Evolutionary conservation across 1,140 invertebrate genomes (phyloP), one percentile per base, ranked within the genome.

Genomic region (Thalassaphorura encarpata): DNA sequence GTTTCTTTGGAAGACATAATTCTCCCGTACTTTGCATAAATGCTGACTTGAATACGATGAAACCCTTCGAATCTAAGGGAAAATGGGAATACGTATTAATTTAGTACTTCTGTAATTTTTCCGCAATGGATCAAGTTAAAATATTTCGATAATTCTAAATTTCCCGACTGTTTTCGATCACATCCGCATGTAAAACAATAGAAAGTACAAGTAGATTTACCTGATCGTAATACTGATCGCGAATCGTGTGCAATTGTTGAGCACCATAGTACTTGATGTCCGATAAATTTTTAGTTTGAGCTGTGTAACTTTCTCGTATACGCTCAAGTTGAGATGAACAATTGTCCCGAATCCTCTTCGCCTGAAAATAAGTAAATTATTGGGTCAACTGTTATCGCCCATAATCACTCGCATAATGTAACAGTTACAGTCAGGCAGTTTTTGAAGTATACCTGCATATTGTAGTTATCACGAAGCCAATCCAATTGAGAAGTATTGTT

Each of bases 1-100:
- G 69, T 93, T 87, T 16, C 91, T 78, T 73, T 96, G 92, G 77
- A 90, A 89, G 66, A 94, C 84, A 72, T 96, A 96, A 70, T 92
- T 93, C 69, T 95, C 90, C 47, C 90, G 78, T 47, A 96, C 86
- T 82, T 88, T 88, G 69, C 90, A 88, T 58, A 97, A 76, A 71
- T 95, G 90, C 56, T 80, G 79, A 3, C 84, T 85, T 8, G 88
- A 91, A 70, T 93, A 93, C 66, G 90, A 87, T 43, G 86, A 78
- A n/a, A 91, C 88, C 62, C 83, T 79, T 70, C 69, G 69, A 19
- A 73, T 67, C 70, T 75, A 67, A 8, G 50, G 16, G 28, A 45
- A n/a, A 16, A 57, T 43, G 45, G 19, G 31, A 23, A 43, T 18
- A 13, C 11, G 8, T 36, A n/a, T 6, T 15, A 36, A 33, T 33